Conservation (phyloP, 2,113 vertebrate species). For the Electrona antarctica region DNA sequence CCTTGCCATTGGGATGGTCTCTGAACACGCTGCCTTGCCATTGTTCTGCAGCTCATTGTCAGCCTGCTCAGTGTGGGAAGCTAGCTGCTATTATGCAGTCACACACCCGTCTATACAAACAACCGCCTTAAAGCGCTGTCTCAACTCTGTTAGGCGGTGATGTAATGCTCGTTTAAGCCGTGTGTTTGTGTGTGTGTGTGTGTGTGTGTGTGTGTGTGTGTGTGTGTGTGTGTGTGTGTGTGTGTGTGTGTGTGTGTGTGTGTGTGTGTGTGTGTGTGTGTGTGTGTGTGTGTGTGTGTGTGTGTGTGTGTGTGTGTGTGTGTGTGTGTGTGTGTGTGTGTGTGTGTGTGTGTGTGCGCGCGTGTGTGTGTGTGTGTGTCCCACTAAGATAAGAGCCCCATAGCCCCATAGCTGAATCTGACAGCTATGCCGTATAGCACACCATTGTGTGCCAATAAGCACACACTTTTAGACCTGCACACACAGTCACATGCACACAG, state of each 20-base stretch:
- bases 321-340: constrained; percentile 1
- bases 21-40: constrained; percentile 20
- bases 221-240: constrained; percentile 1
- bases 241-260: too few species aligned
- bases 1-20: constrained; percentile 29
- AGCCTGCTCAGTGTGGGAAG: constrained; percentile 34
- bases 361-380: neutral
- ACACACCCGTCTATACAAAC: constrained; percentile 48
- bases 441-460: constrained; percentile 29
- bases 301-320: constrained; percentile 18
- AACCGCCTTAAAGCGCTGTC: constrained; percentile 42
- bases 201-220: constrained; percentile 14
- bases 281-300: constrained; percentile 5
- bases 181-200: constrained; percentile 9
- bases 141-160: constrained; percentile 49
- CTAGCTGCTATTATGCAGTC: constrained; percentile 37
- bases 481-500: neutral
- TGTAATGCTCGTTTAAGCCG: constrained; percentile 27
- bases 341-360: too few species aligned
- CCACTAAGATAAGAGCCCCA: too few species aligned
- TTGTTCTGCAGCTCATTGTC: constrained; percentile 53
- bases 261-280: neutral
- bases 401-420: too few species aligned
- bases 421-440: constrained; percentile 39
- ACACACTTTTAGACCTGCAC: constrained; percentile 64